Evolutionary conservation across 2,888 invertebrate species (phyloP), one percentile per base, ranked within the genome.

Genomic region (Loripinus fragilis): DNA sequence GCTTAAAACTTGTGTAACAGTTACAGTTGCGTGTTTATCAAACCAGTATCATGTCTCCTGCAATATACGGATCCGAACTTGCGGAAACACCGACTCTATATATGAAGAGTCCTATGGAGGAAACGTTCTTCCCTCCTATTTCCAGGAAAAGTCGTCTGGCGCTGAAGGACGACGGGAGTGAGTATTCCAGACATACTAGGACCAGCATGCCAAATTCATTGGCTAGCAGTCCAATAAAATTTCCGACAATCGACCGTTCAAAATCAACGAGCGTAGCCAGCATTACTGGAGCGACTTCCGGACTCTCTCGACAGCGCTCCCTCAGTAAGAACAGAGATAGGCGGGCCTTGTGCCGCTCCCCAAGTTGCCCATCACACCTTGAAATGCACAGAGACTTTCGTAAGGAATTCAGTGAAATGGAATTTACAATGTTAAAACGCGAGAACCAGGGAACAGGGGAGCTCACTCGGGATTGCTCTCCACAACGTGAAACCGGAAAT

Each of bases 301-400:
- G 30, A 8, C 5, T 25, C 5, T 38, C 65, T 8, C 17, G 45
- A 42, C 20, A 45, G 7, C 70, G 83, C 5, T 76, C 80, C 52
- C 70, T 80, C 28, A 73, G 76, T 10, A 73, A 74, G 23, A 65
- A 66, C 10, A 75, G 80, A 33, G 83, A 83, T n/a, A 55, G 80
- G 8, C 69, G 78, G 3, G 38, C 78, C 12, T 71, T 77, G 3
- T 81, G 81, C 28, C 82, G 85, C 45, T 87, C 87, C 17, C 87
- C 87, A 20, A 87, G 87, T 66, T 87, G 85, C 70, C 87, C 86
- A 0, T 85, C 87, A 15, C 55, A 83, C 76, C 33, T 83, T 1
- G 78, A 78, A 30, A 67, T 75, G 23, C 76, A 52, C 50, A 66
- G 80, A 55, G 78, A 83, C 42, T 74, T 76, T 69, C 72, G 52